Percentiles rank a stretch among this genome's conserved stretches.
Conservation (phyloP, 2,797 vertebrate genomes). For the Alca torda region DNA sequence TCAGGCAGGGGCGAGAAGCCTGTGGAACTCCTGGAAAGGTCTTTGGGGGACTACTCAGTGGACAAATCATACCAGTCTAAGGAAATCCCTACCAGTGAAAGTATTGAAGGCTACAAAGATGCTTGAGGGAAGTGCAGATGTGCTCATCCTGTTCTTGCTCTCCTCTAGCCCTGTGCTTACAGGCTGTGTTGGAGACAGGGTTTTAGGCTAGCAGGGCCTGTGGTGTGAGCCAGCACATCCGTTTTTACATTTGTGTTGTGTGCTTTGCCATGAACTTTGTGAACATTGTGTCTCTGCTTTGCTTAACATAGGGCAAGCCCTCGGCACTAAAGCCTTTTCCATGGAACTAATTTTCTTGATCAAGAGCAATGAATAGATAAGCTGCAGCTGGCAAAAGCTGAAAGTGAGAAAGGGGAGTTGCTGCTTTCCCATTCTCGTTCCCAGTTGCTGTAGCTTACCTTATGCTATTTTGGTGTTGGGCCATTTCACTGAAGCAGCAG, state of each 20-base stretch:
- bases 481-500: conserved; percentile 23
- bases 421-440: not conserved
- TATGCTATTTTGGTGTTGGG: not conserved
- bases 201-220: not conserved
- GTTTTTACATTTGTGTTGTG: not conserved
- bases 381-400: conserved; percentile 18
- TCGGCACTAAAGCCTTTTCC: not conserved
- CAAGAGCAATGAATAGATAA: conserved; percentile 12
- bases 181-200: not conserved
- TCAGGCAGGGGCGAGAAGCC: not conserved
- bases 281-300: conserved; percentile 6
- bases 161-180: not conserved
- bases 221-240: not conserved
- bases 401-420: not conserved
- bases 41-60: not conserved
- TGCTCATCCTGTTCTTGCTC: not conserved
- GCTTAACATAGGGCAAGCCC: not conserved
- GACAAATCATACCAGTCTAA: not conserved
- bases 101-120: not conserved
- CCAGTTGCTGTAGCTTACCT: not conserved
- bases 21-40: not conserved
- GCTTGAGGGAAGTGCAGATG: not conserved
- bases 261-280: not conserved
- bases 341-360: not conserved
- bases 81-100: not conserved